A percentile compares a stretch with the other conserved stretches of the same genome.
Conservation (phyloP, 1,140 invertebrate genomes). For the Habropoda laboriosa region DNA sequence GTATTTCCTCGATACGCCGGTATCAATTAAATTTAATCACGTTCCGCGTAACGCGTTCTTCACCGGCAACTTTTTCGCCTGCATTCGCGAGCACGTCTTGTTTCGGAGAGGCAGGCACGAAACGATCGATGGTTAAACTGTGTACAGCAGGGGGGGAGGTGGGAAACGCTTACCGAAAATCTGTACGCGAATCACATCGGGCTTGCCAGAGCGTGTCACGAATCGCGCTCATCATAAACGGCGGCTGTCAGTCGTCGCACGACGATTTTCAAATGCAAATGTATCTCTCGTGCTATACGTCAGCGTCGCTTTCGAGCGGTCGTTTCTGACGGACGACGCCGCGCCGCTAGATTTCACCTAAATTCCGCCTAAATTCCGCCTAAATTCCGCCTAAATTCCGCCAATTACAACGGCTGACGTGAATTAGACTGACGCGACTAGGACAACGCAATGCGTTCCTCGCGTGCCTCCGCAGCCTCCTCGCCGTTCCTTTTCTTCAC, state of each 20-base stretch:
- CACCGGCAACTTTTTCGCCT: neutral
- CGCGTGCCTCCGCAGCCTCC: too few species aligned
- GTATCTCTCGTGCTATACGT: constrained; percentile 52
- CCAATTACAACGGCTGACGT: constrained; percentile 61
- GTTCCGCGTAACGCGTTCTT: neutral
- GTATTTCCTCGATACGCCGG: neutral
- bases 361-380: constrained; percentile 45
- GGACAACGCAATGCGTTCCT: too few species aligned
- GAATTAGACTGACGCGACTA: constrained; percentile 41
- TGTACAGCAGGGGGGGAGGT: neutral
- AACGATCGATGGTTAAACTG: neutral
- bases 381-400: constrained; percentile 41
- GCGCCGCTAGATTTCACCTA: too few species aligned
- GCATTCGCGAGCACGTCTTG: too few species aligned
- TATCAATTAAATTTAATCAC: constrained; percentile 14
- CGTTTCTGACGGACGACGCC: constrained; percentile 47
- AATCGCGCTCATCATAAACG: constrained; percentile 48
- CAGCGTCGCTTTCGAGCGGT: constrained; percentile 43
- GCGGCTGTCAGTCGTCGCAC: constrained; percentile 50
- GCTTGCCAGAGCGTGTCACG: constrained; percentile 53
- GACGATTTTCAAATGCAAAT: constrained; percentile 65
- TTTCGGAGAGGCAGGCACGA: too few species aligned
- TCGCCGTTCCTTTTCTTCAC: too few species aligned
- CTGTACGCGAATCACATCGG: constrained; percentile 46
- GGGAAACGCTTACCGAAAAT: constrained; percentile 45